Evolutionary conservation across 2,113 vertebrate genomes (phyloP), one percentile per base, ranked within the genome.

Genomic region (Catharus bicknelli): DNA sequence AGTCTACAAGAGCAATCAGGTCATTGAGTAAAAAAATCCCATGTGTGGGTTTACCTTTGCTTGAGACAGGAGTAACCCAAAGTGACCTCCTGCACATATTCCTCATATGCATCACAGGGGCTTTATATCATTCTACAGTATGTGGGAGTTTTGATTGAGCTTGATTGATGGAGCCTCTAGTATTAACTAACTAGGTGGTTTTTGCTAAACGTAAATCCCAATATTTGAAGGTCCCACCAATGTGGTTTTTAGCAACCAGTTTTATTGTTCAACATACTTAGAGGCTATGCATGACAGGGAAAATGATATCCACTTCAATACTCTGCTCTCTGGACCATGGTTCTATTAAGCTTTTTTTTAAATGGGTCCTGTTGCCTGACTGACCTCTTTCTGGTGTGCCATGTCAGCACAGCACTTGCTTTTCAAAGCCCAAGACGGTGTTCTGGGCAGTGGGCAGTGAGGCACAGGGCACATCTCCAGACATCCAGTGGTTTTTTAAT

Each of bases 131-230:
- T 58, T 48, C 29, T n/a, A 17, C 23, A 40, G 17, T 17, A 40
- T 30, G 12, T 48, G 14, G 29, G 23, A 20, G 5, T 58, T 68
- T 58, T 58, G 43, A 40, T 11, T 58, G 29, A 40, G 11, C 22
- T 58, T 0, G 0, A 9, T 0, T n/a, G 18, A 11, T n/a, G 25
- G 15, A 81, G 43, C 13, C n/a, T 48, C 17, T 11, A 5, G 9
- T 42, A 11, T 58, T 50, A 58, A 21, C 7, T 27, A 81, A 68
- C 23, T 1, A 58, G 4, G 16, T 57, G 29, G 4, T 2, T 40
- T 67, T 27, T 27, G 13, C 29, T 68, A n/a, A 68, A 17, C 14
- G 14, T 16, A 40, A 23, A 58, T 48, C 34, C 34, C 34, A 27
- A 7, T 22, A 38, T 58, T n/a, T 48, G 29, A 48, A 81, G 34